Conservation (phyloP, 2,113 vertebrate genomes). For the Cebidichthys violaceus region DNA sequence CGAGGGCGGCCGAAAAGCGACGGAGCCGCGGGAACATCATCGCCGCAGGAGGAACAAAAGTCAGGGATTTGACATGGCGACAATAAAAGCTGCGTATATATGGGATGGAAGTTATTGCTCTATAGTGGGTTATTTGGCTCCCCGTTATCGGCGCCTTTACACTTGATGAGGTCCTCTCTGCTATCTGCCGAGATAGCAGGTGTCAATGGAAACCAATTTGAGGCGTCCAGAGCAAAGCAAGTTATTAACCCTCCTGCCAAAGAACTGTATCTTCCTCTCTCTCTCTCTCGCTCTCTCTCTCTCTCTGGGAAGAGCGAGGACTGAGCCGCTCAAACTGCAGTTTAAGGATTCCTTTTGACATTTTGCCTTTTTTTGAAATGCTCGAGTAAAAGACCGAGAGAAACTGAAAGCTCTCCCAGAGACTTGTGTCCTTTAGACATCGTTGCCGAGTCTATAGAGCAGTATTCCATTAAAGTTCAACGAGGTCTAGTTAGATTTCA, state of each 20-base stretch:
- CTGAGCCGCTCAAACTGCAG: constrained; percentile 3
- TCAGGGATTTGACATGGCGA: constrained; percentile 9
- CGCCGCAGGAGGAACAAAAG: constrained; percentile 22
- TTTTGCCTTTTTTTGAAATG: constrained; percentile 30
- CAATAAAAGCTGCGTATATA: constrained; percentile 1
- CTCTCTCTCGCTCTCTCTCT: neutral
- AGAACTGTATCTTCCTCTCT: constrained; percentile 26
- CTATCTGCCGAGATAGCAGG: constrained; percentile 77
- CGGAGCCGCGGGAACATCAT: neutral
- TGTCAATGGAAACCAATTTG: constrained; percentile 82
- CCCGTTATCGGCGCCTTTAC: constrained; percentile 40
- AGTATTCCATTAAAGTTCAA: too few species aligned
- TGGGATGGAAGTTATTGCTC: constrained; percentile 4
- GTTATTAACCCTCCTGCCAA: constrained; percentile 78
- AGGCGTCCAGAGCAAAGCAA: constrained; percentile 71
- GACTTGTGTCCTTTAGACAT: neutral
- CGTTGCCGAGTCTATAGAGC: neutral
- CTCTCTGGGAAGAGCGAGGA: neutral
- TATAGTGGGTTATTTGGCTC: constrained; percentile 31
- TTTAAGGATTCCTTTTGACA: constrained; percentile 33
- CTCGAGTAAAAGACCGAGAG: constrained; percentile 4
- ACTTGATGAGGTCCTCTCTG: constrained; percentile 74
- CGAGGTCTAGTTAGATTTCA: too few species aligned
- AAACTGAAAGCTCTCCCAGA: constrained; percentile 8
- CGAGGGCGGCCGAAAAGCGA: constrained; percentile 7